These are phyloP conservation scores for Euwallacea similis DNA, from an alignment of 1,140 invertebrate species.

Conservation along the genomic window DNA sequence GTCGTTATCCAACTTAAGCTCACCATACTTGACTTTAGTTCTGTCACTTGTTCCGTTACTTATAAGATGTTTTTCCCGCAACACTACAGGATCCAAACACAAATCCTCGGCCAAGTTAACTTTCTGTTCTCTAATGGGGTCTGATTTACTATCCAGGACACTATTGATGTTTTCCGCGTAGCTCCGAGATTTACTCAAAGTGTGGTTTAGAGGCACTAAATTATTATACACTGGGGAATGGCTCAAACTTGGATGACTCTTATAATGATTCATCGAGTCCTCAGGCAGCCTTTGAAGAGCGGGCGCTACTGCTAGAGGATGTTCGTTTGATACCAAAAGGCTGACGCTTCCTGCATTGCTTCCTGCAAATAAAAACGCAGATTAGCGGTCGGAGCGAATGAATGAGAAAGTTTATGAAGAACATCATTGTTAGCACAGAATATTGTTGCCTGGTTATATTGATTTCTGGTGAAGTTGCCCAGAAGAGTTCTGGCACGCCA, in stretches of 20 bases:
- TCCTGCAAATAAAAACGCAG: constrained; percentile 53
- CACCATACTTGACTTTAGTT: constrained; percentile 24
- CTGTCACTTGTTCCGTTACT: constrained; percentile 10
- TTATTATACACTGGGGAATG: constrained; percentile 51
- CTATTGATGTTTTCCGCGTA: constrained; percentile 47
- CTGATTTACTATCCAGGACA: not conserved
- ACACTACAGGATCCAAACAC: constrained; percentile 49
- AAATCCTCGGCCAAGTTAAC: constrained; percentile 44
- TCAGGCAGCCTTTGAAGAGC: constrained; percentile 52
- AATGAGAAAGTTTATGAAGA: no score
- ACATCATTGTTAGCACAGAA: no score
- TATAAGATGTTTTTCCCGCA: constrained; percentile 45
- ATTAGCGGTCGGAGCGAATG: not conserved
- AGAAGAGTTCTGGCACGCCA: no score
- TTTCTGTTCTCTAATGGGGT: not conserved
- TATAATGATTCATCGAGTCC: constrained; percentile 52
- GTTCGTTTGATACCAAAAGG: constrained; percentile 65
- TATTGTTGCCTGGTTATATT: no score
- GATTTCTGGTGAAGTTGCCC: no score
- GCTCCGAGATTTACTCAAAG: constrained; percentile 48
- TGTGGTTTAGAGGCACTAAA: constrained; percentile 36
- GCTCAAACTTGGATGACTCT: constrained; percentile 51
- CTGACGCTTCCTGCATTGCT: constrained; percentile 67
- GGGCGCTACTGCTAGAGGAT: constrained; percentile 61
- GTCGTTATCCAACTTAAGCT: constrained; percentile 49